Evolutionary conservation across 2,888 invertebrate species (phyloP).

Genomic region (Epirrhoe tristata): DNA sequence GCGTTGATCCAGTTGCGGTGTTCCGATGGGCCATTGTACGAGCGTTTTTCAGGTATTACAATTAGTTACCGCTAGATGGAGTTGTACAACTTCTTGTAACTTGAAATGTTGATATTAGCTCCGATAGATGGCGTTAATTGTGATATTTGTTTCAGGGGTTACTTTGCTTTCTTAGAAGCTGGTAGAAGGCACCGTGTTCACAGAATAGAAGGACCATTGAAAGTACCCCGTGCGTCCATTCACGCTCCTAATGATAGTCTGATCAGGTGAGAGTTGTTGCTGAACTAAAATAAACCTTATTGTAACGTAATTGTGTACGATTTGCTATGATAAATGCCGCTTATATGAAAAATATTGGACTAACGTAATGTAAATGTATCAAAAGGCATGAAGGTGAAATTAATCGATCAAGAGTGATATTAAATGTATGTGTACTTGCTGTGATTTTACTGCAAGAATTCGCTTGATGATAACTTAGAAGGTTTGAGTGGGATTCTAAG

Average conservation of each 20-base stretch:
- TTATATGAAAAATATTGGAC: conserved; percentile 49
- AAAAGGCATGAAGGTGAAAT: conserved; percentile 55
- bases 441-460: conserved; percentile 48
- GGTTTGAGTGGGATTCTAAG: conserved; percentile 3
- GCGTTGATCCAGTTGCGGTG: conserved; percentile 96
- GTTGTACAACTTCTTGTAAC: neutral
- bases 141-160: conserved; percentile 85
- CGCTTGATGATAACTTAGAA: conserved; percentile 2
- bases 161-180: conserved; percentile 95
- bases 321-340: conserved; percentile 51
- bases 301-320: conserved; percentile 51
- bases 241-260: conserved; percentile 90
- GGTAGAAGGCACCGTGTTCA: conserved; percentile 89
- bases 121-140: neutral
- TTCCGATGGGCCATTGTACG: conserved; percentile 97
- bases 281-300: conserved; percentile 20
- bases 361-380: conserved; percentile 49
- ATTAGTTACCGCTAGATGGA: neutral
- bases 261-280: conserved; percentile 79
- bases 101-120: neutral
- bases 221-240: conserved; percentile 85
- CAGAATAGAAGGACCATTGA: conserved; percentile 83
- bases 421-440: conserved; percentile 37
- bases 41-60: conserved; percentile 89
- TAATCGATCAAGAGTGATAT: conserved; percentile 40